phyloP scores from a whole-genome alignment of 53 echinoderm and acorn worm species.

The Paelopatides confundens region DNA sequence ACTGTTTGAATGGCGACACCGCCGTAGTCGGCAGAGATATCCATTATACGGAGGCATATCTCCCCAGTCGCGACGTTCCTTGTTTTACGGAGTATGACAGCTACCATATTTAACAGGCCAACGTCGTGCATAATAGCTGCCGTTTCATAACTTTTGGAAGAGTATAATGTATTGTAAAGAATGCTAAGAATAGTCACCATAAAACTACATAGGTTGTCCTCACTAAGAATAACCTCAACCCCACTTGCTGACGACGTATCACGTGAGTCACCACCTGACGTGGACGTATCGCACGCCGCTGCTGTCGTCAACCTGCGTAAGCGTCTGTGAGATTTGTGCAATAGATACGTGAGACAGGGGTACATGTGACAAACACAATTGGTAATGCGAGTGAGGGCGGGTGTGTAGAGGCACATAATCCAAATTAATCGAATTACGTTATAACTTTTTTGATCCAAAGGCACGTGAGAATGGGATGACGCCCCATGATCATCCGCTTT shows the following conservation, averaged over 20 bases:
- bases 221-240: constrained; percentile 58
- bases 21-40: constrained; percentile 85
- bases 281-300: constrained; percentile 71
- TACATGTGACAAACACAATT: constrained; percentile 72
- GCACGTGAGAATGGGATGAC: constrained; percentile 63
- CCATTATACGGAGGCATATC: constrained; percentile 84
- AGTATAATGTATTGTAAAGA: constrained; percentile 85
- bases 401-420: constrained; percentile 86
- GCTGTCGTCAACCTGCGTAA: constrained; percentile 60
- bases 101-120: constrained; percentile 82
- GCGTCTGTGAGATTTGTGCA: constrained; percentile 70
- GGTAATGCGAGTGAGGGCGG: constrained; percentile 78
- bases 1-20: constrained; percentile 72
- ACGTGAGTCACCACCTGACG: constrained; percentile 72
- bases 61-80: constrained; percentile 83
- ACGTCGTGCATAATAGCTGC: constrained; percentile 64
- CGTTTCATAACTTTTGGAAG: constrained; percentile 41
- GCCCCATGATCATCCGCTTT: constrained; percentile 16
- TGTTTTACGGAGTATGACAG: constrained; percentile 79
- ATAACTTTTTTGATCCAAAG: constrained; percentile 84
- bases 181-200: constrained; percentile 87
- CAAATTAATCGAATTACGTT: constrained; percentile 91
- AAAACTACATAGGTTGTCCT: constrained; percentile 80
- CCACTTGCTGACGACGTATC: constrained; percentile 44
- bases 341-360: constrained; percentile 78